These are phyloP conservation scores for Rhabdomys pumilio DNA, from an alignment of 2,797 vertebrate species.

Conservation along the genomic window DNA sequence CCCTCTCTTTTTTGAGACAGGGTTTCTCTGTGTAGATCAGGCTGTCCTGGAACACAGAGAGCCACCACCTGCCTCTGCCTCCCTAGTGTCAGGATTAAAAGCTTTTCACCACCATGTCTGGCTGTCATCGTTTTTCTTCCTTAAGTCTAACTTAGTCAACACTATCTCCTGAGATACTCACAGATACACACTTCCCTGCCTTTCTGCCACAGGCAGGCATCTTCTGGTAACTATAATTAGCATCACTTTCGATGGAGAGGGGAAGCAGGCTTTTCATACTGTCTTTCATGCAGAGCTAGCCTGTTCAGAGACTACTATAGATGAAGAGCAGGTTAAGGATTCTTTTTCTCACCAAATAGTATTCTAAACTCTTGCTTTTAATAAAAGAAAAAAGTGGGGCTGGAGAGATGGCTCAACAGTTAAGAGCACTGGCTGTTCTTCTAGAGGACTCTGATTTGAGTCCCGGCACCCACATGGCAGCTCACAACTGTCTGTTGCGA, in stretches of 20 bases:
- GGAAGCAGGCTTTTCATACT: not conserved
- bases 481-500: not conserved
- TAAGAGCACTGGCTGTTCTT: not conserved
- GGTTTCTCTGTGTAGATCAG: not conserved
- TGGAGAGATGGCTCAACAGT: not conserved
- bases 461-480: not conserved
- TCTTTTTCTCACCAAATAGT: constrained; percentile 11
- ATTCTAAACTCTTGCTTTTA: constrained; percentile 50
- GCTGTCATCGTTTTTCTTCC: constrained; percentile 37
- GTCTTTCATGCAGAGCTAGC: constrained; percentile 17
- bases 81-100: not conserved
- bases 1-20: not conserved
- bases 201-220: constrained; percentile 27
- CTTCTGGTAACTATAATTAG: constrained; percentile 33
- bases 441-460: not conserved
- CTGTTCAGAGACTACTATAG: constrained; percentile 41
- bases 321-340: constrained; percentile 23
- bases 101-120: no score
- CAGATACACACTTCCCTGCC: constrained; percentile 28
- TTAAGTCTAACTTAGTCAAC: not conserved
- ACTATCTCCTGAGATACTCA: not conserved
- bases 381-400: constrained; percentile 15
- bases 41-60: not conserved
- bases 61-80: not conserved
- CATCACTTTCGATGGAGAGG: constrained; percentile 30